These are phyloP conservation scores for Gila orcuttii DNA, from an alignment of 2,113 vertebrate genomes.

Conservation along the genomic window DNA sequence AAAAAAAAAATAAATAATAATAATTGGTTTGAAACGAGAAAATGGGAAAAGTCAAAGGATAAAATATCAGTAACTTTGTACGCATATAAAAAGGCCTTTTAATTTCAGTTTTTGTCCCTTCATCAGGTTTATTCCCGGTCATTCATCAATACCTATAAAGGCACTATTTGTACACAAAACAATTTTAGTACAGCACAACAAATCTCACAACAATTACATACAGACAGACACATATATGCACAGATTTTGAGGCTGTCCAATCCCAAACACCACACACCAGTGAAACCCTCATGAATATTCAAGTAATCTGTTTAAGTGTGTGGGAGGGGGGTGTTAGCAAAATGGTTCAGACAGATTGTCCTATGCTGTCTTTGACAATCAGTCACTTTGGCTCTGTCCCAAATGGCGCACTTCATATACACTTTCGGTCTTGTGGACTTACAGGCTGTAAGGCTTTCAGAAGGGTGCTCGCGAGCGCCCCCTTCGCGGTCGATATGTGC, in stretches of 20 bases:
- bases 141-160: constrained; percentile 51
- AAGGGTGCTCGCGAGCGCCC: no score
- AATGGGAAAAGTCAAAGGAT: not conserved
- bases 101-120: not conserved
- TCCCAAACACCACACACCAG: not conserved
- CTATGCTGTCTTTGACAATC: not conserved
- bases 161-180: constrained; percentile 50
- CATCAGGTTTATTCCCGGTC: constrained; percentile 42
- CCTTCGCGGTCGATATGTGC: no score
- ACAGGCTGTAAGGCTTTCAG: no score
- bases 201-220: constrained; percentile 36
- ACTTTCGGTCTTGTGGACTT: no score
- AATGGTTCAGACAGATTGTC: not conserved
- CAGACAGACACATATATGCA: constrained; percentile 28
- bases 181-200: constrained; percentile 26
- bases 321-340: not conserved
- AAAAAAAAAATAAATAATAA: not conserved
- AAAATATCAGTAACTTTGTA: not conserved
- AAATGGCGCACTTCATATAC: no score
- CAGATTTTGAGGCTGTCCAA: constrained; percentile 1
- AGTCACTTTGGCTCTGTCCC: not conserved
- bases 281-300: not conserved
- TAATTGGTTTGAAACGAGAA: not conserved
- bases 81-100: not conserved
- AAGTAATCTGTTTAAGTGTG: not conserved